Base-by-base conservation (phyloP, 2,113 vertebrate species). In the Syngnathus floridae region DNA sequence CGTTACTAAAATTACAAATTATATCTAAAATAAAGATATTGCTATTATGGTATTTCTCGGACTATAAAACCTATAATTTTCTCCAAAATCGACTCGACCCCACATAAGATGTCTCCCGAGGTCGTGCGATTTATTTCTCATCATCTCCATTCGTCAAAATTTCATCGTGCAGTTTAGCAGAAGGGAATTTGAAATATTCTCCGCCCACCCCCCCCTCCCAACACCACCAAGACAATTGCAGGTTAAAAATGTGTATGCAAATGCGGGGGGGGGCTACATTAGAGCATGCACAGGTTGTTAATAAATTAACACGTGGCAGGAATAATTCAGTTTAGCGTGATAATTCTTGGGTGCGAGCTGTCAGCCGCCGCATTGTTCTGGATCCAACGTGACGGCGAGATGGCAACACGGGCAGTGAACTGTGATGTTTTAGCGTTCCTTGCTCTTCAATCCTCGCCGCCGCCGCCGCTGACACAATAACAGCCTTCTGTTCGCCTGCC, bases 311-410 rank as follows among this genome's bases (percentile, higher is more conserved):
- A 94, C 86, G 82, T 95, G 93, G 92, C 93, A 95, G 91, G 91
- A 95, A 93, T 92, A 92, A 93, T 97, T 97, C 92, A 90, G 86
- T 92, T 93, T 93, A 92, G 93, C 91, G 91, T 89, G 91, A 92
- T 92, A 90, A 94, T 92, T 93, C 93, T 93, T 91, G 91, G 83
- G 86, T 84, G 91, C 87, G 85, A 87, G 90, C 90, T 95, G 93
- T 95, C 93, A 95, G 92, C 91, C 92, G 91, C 93, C 87, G 89
- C 90, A 88, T 94, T 92, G 91, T 91, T 89, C 91, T 78, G 86
- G 89, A 86, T 85, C 64, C 85, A 91, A 87, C 77, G 88, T 90
- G 48, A 74, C 88, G 93, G 92, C 85, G 90, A 93, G 91, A 91
- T 76, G 84, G 86, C 87, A 91, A 89, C 88, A 84, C 58, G 86